Evolutionary conservation across 2,888 invertebrate genomes (phyloP).

Genomic region (Matsumyia berberina): DNA sequence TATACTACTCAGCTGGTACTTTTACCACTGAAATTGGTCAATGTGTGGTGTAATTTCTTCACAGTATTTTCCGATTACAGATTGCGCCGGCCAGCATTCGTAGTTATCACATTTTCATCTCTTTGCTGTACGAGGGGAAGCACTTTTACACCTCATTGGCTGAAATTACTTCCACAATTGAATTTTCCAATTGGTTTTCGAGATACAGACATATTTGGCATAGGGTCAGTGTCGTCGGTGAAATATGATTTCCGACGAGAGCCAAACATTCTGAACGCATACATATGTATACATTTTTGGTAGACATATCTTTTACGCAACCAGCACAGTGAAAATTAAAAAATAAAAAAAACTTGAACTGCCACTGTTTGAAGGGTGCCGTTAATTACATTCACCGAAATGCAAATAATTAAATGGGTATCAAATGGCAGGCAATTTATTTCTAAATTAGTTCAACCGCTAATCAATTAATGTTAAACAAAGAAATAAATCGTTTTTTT

Average conservation of each 20-base stretch:
- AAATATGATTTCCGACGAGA: not conserved
- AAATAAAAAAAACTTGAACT: not conserved
- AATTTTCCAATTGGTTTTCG: conserved; percentile 23
- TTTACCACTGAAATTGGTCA: conserved; percentile 11
- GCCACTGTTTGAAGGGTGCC: conserved; percentile 11
- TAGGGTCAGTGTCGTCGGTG: not conserved
- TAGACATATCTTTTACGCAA: not conserved
- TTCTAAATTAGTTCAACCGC: conserved; percentile 67
- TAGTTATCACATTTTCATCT: not conserved
- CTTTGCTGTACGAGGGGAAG: not conserved
- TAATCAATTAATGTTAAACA: conserved; percentile 68
- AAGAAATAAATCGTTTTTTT: conserved; percentile 51
- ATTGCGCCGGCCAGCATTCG: not conserved
- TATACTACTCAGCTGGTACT: not conserved
- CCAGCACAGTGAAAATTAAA: not conserved
- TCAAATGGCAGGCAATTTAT: conserved; percentile 46
- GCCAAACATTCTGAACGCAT: not conserved
- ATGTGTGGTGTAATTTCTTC: not conserved
- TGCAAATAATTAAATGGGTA: conserved; percentile 52
- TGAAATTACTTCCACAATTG: conserved; percentile 31
- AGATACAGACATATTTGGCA: not conserved
- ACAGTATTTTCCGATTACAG: conserved; percentile 4
- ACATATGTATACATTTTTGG: not conserved
- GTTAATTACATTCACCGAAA: conserved; percentile 57
- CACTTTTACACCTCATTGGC: conserved; percentile 13